Conservation (phyloP, 1,140 invertebrate species). For the Macrostomum lignano region DNA sequence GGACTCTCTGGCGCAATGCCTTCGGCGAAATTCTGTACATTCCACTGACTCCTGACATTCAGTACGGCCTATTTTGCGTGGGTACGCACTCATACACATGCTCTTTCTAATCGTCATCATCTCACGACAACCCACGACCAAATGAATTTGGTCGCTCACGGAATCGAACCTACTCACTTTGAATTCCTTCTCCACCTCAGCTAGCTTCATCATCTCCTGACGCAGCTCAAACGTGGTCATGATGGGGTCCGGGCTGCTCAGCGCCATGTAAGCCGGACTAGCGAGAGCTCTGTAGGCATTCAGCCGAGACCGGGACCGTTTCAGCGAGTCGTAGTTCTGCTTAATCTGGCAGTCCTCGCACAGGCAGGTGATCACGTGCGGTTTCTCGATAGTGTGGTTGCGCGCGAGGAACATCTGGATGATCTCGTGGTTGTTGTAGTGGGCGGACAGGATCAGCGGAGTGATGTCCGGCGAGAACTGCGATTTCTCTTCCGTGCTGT, state of each 20-base stretch:
- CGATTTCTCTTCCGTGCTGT: conserved; percentile 9
- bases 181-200: conserved; percentile 11
- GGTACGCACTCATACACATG: too few species aligned
- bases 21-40: too few species aligned
- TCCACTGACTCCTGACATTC: too few species aligned
- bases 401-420: conserved; percentile 14
- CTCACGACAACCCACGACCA: too few species aligned
- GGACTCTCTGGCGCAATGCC: too few species aligned
- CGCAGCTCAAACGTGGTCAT: conserved; percentile 7
- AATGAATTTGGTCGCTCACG: too few species aligned
- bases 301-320: conserved; percentile 8
- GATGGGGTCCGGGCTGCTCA: conserved; percentile 5
- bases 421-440: conserved; percentile 17
- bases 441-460: conserved; percentile 16
- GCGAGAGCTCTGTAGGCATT: conserved; percentile 6
- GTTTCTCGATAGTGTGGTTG: conserved; percentile 10
- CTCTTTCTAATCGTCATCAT: too few species aligned
- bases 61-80: too few species aligned
- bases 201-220: conserved; percentile 9
- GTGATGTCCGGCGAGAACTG: conserved; percentile 18
- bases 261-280: conserved; percentile 6
- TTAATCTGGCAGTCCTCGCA: conserved; percentile 9
- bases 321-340: conserved; percentile 11
- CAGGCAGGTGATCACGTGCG: conserved; percentile 12
- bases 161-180: too few species aligned